These are phyloP conservation scores for Pelvicachromis taeniatus DNA, from an alignment of 2,113 vertebrate species.

Conservation along the genomic window DNA sequence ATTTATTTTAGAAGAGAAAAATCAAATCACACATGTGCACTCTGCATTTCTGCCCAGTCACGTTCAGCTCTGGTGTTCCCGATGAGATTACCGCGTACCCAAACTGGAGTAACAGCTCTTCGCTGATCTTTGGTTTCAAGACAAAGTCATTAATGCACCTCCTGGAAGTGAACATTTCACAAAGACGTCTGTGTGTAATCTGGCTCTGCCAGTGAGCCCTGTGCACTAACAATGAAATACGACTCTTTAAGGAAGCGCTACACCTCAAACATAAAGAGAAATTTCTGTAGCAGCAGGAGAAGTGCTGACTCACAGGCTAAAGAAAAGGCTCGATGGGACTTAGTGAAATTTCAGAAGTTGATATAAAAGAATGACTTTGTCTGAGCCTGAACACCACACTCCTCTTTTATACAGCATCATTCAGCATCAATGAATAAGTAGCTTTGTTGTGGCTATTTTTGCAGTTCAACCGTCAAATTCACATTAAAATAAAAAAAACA, in stretches of 20 bases:
- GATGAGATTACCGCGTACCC: background rate
- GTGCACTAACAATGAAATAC: constrained; percentile 31
- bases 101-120: constrained; percentile 10
- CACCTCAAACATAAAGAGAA: constrained; percentile 21
- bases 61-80: background rate
- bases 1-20: background rate
- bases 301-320: constrained; percentile 27
- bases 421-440: background rate
- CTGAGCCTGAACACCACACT: background rate
- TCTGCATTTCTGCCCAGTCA: constrained; percentile 21
- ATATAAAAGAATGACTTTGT: background rate
- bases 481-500: background rate
- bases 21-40: background rate
- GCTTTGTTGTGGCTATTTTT: background rate
- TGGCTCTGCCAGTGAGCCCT: constrained; percentile 1
- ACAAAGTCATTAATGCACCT: constrained; percentile 41
- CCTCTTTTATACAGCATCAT: background rate
- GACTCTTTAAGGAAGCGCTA: background rate
- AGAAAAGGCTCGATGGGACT: background rate
- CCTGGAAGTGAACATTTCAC: constrained; percentile 37
- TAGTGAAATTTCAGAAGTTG: constrained; percentile 1
- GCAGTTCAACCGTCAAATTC: background rate
- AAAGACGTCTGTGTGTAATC: constrained; percentile 49
- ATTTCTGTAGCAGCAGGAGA: background rate
- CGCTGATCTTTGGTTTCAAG: constrained; percentile 39